Conservation (phyloP, 2,797 vertebrate species). For the Spheniscus humboldti region DNA sequence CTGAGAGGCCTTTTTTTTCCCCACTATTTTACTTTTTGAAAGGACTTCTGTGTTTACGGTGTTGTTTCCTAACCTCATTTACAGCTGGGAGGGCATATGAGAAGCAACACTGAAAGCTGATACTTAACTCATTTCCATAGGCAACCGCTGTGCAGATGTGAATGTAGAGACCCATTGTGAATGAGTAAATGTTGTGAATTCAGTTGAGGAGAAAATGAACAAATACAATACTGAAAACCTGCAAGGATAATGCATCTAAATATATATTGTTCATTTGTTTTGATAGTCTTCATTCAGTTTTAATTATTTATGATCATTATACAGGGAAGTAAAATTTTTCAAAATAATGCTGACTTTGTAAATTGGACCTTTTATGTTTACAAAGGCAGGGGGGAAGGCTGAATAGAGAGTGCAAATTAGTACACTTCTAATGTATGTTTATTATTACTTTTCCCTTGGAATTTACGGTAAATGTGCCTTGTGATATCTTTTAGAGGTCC, state of each 20-base stretch:
- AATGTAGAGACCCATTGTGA: background rate
- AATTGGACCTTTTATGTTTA: background rate
- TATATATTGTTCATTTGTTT: background rate
- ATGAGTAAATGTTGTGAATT: background rate
- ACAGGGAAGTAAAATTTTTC: background rate
- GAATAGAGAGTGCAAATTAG: background rate
- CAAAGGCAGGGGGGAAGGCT: background rate
- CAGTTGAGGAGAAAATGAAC: constrained; percentile 11
- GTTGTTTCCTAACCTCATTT: constrained; percentile 30
- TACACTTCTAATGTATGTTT: background rate
- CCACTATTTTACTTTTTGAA: background rate
- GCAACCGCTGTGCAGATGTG: background rate
- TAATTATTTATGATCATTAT: background rate
- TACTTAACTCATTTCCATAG: background rate
- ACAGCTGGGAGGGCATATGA: constrained; percentile 19
- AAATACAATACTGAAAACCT: background rate
- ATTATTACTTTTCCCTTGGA: background rate
- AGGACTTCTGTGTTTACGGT: background rate
- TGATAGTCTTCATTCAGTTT: background rate
- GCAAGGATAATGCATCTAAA: background rate
- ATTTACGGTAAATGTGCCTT: background rate
- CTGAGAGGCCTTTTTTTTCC: background rate
- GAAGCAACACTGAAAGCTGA: constrained; percentile 9
- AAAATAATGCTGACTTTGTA: background rate
- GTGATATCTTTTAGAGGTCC: background rate